Base-by-base conservation (phyloP, 2,888 invertebrate species). In the Parnassius smintheus region DNA sequence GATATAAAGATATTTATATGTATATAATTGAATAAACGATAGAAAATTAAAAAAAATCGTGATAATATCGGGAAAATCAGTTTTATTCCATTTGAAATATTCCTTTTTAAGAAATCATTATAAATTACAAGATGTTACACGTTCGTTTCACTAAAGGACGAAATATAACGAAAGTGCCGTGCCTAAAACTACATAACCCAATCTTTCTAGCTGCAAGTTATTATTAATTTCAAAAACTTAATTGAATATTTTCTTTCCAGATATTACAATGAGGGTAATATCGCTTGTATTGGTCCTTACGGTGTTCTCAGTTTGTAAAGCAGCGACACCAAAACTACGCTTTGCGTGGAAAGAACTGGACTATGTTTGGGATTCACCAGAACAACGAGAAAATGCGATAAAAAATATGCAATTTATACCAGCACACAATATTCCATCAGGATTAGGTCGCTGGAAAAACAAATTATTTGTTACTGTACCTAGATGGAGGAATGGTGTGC, bases 271-370 rank as follows among this genome's bases (percentile, higher is more conserved):
- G 74, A 68, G 75, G 74, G 76, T 76, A 66, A 70, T 82, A 65
- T 73, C 69, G 65, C 66, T 86, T 60, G 66, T 86, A 57, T 70
- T 84, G 67, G 81, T 76, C 65, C 70, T 88, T 22, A 75, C 84
- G 61, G 75, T 79, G 67, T 72, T 78, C 54, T 71, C 85, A 45
- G 70, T 78, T 49, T 86, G 86, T 68, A 73, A 82, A 66, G 84
- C 88, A 46, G 92, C 91, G 9, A 91, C 92, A 67, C 88, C 95
- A 49, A 89, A 94, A 61, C 93, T 95, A 71, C 90, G 93, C 61
- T 96, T 94, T 78, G 92, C 92, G 22, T 96, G 96, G 96, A 95
- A 95, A 67, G 91, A 94, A 75, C 75, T 96, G 54, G 92, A 93
- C 65, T 96, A 93, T 80, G 90, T 89, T 50, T 96, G 95, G 95